Evolutionary conservation across 2,888 invertebrate species (phyloP), one percentile per base, ranked within the genome.

Genomic region (Esperia sulphurella): DNA sequence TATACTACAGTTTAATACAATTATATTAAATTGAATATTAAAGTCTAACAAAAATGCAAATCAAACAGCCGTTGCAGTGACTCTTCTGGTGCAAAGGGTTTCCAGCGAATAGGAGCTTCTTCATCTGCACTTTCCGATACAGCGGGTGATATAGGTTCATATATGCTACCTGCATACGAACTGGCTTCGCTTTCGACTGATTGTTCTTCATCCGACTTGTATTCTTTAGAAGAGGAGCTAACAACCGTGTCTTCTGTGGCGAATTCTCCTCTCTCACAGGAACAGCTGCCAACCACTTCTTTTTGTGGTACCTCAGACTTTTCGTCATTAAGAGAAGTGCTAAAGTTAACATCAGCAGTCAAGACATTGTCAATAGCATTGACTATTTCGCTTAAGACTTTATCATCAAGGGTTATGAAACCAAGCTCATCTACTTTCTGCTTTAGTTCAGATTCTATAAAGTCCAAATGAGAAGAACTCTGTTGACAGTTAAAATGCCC

Each of bases 121-220:
- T 65, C 62, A 44, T 56, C 55, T 10, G 52, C 53, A 29, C 44
- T 49, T 45, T 68, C 67, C 35, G 55, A 55, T 29, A 54, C 44
- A 43, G 70, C 75, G n/a, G 83, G 80, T 12, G 81, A 82, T 50
- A 83, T 72, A 0, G 80, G 79, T 55, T 83, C 83, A 49, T 80
- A 80, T 8, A 68, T 52, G 41, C 49, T 52, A 14, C 35, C 45
- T 13, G 41, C 14, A 41, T 49, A 37, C 0, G 62, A 59, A 44
- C 46, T 57, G 37, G 7, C 37, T n/a, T 43, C 46, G n/a, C 50
- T n/a, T 14, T 41, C 12, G 29, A 14, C 30, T 3, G 37, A 8
- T 10, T 8, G 4, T 10, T 45, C 45, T 12, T n/a, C 45, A 31
- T 31, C 31, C 1, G 14, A 9, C 39, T 31, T 31, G 31, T 8